Evolutionary conservation across 2,888 invertebrate species (phyloP).

Genomic region (Monochamus alternatus): DNA sequence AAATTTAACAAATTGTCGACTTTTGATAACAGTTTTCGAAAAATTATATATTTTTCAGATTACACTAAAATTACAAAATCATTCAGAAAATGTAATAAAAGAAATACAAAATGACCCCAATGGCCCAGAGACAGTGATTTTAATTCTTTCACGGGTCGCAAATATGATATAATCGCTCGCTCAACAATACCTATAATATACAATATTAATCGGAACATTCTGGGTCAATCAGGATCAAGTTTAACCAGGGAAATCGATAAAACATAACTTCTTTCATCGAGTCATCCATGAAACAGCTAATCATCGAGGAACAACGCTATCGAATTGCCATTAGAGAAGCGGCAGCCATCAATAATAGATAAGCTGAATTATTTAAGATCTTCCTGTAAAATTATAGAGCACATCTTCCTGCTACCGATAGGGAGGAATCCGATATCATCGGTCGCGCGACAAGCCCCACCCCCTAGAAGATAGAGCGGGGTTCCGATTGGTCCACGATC

Average conservation of each 20-base stretch:
- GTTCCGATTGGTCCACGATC: slow-evolving; percentile 58
- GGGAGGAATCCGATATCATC: slow-evolving; percentile 40
- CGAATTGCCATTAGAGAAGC: slow-evolving; percentile 49
- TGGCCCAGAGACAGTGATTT: too few relatives aligned
- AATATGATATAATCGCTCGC: too few relatives aligned
- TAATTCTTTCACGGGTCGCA: too few relatives aligned
- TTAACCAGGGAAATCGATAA: slow-evolving; percentile 26
- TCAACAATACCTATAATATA: not conserved
- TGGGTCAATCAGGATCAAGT: slow-evolving; percentile 5
- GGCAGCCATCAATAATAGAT: slow-evolving; percentile 47
- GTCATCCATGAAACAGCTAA: slow-evolving; percentile 25
- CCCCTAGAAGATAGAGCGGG: slow-evolving; percentile 28
- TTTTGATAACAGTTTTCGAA: too few relatives aligned
- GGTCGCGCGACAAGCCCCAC: slow-evolving; percentile 49
- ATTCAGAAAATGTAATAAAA: too few relatives aligned
- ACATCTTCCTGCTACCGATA: slow-evolving; percentile 43
- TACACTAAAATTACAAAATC: too few relatives aligned
- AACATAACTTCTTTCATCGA: slow-evolving; percentile 26
- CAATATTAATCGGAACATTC: not conserved
- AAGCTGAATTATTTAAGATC: slow-evolving; percentile 49
- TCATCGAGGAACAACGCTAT: slow-evolving; percentile 46
- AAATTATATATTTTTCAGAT: too few relatives aligned
- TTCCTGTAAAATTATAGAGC: slow-evolving; percentile 52
- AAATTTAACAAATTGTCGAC: too few relatives aligned
- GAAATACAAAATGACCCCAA: too few relatives aligned